Evolutionary conservation across 2,797 vertebrate species (phyloP), one percentile per base, ranked within the genome.

Genomic region (Peromyscus aztecus): DNA sequence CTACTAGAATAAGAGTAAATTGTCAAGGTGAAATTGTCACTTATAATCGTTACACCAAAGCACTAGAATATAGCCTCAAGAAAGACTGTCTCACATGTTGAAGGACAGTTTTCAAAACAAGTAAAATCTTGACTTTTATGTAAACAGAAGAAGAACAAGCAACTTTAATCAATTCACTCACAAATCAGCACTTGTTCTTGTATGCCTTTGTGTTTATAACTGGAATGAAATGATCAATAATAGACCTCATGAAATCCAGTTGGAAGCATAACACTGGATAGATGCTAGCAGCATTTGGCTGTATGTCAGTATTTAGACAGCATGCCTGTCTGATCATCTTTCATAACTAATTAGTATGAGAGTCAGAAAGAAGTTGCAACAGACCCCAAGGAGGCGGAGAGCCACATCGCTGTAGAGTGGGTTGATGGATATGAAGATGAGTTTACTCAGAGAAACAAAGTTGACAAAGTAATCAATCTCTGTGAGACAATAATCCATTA

Each of bases 51-150:
- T 76, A 57, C 27, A 37, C 4, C 11, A 63, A 40, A 21, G 37
- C 10, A 37, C 24, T 21, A 21, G 23, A 34, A 24, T 75, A 27
- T 81, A 49, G 80, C 49, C 34, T 61, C 80, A 89, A 49, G 5
- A 17, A 61, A 21, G 21, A 55, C 31, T 71, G 13, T 43, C 46
- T 21, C 24, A 23, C 37, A 61, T 59, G 6, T 52, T 61, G 55
- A 82, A 89, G 52, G 27, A 37, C 67, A 65, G 52, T 84, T 89
- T 91, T n/a, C 31, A 69, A 89, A 92, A 61, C 31, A 86, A 46
- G 21, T 40, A 90, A 92, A 88, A 49, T 21, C 43, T 89, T 93
- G 16, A 90, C 23, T 89, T 14, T 77, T 11, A 12, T 57, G 4
- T 23, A 52, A 52, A 75, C 37, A 46, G 81, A 94, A 90, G 61